Conservation (phyloP, 2,888 invertebrate species). For the Miltochrista miniata region DNA sequence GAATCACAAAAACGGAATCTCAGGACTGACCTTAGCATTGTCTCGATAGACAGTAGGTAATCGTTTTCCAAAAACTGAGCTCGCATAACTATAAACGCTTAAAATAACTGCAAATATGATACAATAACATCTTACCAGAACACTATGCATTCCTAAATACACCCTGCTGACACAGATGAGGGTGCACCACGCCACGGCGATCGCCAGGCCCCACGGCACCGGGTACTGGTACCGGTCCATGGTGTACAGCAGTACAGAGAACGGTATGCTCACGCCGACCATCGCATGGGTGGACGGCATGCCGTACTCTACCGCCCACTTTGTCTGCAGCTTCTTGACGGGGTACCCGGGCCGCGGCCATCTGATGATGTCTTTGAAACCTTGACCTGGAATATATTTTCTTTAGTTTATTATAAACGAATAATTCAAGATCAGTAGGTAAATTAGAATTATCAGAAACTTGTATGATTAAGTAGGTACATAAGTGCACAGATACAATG, state of each 20-base stretch:
- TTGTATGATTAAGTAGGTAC: no score
- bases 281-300: slow-evolving; percentile 98
- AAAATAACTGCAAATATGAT: neutral
- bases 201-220: slow-evolving; percentile 79
- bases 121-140: slow-evolving; percentile 86
- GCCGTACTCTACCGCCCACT: slow-evolving; percentile 96
- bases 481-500: no score
- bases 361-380: slow-evolving; percentile 92
- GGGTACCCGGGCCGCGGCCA: slow-evolving; percentile 95
- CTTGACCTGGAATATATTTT: slow-evolving; percentile 86
- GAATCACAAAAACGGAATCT: no score
- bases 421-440: no score
- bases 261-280: slow-evolving; percentile 94
- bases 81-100: no score
- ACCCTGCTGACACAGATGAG: slow-evolving; percentile 93
- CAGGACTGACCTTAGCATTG: no score
- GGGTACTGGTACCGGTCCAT: slow-evolving; percentile 90
- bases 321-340: slow-evolving; percentile 91
- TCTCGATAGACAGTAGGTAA: no score
- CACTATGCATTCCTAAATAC: slow-evolving; percentile 97
- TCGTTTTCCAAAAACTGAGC: no score
- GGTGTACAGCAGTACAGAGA: slow-evolving; percentile 92
- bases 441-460: no score
- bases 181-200: slow-evolving; percentile 87
- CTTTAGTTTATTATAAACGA: no score